Conservation (phyloP, 1,140 invertebrate species). For the Chironomus tepperi region DNA sequence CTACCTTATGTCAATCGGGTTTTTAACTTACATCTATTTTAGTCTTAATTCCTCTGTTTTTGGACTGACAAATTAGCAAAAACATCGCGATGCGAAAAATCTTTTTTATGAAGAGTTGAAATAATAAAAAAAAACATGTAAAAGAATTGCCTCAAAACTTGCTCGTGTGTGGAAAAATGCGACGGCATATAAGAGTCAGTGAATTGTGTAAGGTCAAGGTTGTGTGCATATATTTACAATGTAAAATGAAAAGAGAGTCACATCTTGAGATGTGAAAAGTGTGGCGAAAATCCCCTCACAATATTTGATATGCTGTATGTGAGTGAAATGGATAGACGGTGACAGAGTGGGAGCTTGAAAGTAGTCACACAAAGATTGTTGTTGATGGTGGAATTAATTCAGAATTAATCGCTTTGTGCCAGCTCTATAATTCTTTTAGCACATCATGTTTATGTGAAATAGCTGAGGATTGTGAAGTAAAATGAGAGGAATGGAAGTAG, state of each 20-base stretch:
- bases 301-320: not conserved
- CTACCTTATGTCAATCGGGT: too few species aligned
- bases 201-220: not conserved
- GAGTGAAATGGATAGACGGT: too few species aligned
- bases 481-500: too few species aligned
- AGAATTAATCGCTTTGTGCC: constrained; percentile 1
- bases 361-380: not conserved
- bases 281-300: not conserved
- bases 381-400: not conserved
- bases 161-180: too few species aligned
- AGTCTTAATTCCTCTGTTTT: too few species aligned
- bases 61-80: too few species aligned
- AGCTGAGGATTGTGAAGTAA: not conserved
- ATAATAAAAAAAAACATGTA: not conserved
- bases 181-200: too few species aligned
- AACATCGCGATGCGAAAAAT: too few species aligned
- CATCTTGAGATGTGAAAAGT: not conserved
- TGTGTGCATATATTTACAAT: not conserved
- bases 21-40: too few species aligned
- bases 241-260: not conserved
- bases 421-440: constrained; percentile 1
- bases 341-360: too few species aligned
- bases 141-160: not conserved
- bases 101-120: not conserved
- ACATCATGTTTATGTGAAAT: not conserved